phyloP scores from a whole-genome alignment of 2,888 invertebrate species.

The Cacoxenus indagator region DNA sequence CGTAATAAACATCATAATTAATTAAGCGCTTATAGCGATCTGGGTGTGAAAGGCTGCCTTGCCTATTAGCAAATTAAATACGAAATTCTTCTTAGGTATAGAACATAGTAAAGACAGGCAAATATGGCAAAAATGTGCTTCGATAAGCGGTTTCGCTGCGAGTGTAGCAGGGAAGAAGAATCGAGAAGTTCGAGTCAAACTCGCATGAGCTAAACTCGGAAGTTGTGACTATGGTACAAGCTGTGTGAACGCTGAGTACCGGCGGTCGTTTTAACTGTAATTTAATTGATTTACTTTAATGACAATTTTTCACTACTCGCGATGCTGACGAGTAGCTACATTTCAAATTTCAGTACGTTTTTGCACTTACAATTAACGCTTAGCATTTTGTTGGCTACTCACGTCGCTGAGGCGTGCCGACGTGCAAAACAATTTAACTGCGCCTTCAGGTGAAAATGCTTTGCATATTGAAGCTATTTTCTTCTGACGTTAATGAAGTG shows the following conservation, averaged over 20 bases:
- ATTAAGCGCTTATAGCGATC: neutral
- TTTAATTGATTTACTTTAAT: neutral
- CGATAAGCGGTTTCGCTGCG: neutral
- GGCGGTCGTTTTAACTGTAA: neutral
- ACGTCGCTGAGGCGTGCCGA: neutral
- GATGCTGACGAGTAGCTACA: neutral
- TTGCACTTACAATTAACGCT: neutral
- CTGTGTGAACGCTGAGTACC: neutral
- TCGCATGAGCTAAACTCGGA: neutral
- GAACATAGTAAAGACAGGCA: too few species aligned
- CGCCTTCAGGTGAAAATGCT: neutral
- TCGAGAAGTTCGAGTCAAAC: neutral
- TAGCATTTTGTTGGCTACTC: neutral
- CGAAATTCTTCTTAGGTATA: too few species aligned
- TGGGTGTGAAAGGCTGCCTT: constrained; percentile 10
- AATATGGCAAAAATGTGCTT: neutral
- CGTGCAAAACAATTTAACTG: neutral
- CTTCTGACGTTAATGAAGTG: neutral
- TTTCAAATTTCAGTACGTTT: too few species aligned
- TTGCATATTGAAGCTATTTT: neutral
- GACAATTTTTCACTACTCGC: neutral
- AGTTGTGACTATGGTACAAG: neutral
- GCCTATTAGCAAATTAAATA: constrained; percentile 13
- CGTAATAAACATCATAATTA: neutral
- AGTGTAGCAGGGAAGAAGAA: neutral